Percentiles rank a stretch among this genome's conserved stretches.
phyloP scores from a whole-genome alignment of 2,113 vertebrate species.

The Bos taurus region ARS-UCD2.0 NC_037335.1:4437001-4437500 shows the following conservation, averaged over 20 bases:
- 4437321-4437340: background rate
- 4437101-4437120: background rate
- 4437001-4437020: background rate
- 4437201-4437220: background rate
- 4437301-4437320: background rate
- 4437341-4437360: background rate
- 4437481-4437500: background rate
- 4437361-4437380: background rate
- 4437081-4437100: background rate
- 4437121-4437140: background rate
- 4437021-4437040: background rate
- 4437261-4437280: background rate
- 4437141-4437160: background rate
- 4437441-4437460: background rate
- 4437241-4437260: background rate
- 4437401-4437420: background rate
- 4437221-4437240: background rate
- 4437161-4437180: background rate
- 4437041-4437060: background rate
- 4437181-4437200: background rate
- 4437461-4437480: background rate
- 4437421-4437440: background rate
- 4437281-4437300: background rate
- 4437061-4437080: background rate
- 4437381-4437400: background rate